Conservation (phyloP, 2,113 vertebrate species). For the Tachysurus vachellii region DNA sequence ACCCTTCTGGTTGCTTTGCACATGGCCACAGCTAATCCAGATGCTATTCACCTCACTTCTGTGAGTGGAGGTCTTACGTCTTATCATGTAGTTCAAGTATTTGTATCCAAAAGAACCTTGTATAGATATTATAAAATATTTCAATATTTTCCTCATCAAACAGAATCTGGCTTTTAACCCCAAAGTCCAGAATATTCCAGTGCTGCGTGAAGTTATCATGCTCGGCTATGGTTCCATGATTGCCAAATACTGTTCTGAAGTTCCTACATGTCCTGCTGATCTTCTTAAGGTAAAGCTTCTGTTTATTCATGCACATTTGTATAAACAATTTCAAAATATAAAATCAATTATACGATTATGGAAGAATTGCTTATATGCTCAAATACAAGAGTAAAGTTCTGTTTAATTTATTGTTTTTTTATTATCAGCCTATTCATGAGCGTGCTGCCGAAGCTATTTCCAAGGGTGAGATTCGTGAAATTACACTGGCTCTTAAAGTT, state of each 20-base stretch:
- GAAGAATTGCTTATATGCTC: neutral
- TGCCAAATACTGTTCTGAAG: slow-evolving; percentile 69
- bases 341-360: neutral
- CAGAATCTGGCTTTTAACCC: slow-evolving; percentile 69
- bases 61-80: slow-evolving; percentile 57
- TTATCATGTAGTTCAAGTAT: neutral
- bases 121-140: neutral
- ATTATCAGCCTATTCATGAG: slow-evolving; percentile 76
- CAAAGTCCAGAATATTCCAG: slow-evolving; percentile 62
- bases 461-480: slow-evolving; percentile 67
- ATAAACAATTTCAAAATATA: neutral
- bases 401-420: neutral
- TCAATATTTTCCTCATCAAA: neutral
- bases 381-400: neutral
- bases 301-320: neutral
- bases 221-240: slow-evolving; percentile 77
- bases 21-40: slow-evolving; percentile 68
- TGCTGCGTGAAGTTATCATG: slow-evolving; percentile 67
- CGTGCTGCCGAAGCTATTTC: slow-evolving; percentile 70
- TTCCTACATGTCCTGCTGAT: slow-evolving; percentile 61
- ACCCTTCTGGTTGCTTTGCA: slow-evolving; percentile 70
- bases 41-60: slow-evolving; percentile 67
- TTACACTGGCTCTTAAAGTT: slow-evolving; percentile 77
- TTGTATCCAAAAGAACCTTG: neutral
- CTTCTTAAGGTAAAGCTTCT: slow-evolving; percentile 63